Conservation (phyloP, 2,888 invertebrate genomes). For the Selenia dentaria region DNA sequence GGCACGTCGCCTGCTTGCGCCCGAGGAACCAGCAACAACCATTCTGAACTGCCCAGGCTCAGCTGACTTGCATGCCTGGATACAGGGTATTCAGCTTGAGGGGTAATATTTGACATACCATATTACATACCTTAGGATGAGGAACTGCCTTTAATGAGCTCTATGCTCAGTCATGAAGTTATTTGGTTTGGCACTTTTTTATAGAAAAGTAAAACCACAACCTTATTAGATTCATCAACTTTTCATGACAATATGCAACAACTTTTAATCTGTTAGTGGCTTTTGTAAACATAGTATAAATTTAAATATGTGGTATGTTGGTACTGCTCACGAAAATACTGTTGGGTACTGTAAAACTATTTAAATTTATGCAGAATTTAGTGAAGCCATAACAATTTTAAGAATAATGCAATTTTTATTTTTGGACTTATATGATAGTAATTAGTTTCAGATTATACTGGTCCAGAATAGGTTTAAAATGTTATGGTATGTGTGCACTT, state of each 20-base stretch:
- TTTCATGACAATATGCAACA: constrained; percentile 33
- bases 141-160: constrained; percentile 1
- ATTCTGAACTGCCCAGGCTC: constrained; percentile 90
- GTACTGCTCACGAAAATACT: too few relatives aligned
- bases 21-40: constrained; percentile 86
- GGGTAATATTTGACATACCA: constrained; percentile 46
- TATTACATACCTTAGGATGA: constrained; percentile 4
- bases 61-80: constrained; percentile 94
- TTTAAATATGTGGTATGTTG: too few relatives aligned
- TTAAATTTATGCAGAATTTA: too few relatives aligned
- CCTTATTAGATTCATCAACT: constrained; percentile 14
- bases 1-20: constrained; percentile 88
- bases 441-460: too few relatives aligned
- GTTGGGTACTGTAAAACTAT: too few relatives aligned
- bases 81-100: constrained; percentile 93
- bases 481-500: too few relatives aligned
- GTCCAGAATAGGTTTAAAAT: too few relatives aligned
- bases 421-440: too few relatives aligned
- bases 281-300: too few relatives aligned
- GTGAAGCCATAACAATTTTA: too few relatives aligned
- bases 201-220: constrained; percentile 1
- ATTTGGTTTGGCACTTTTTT: neutral
- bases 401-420: too few relatives aligned
- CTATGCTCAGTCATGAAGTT: neutral
- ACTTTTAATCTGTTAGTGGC: too few relatives aligned